Base-by-base conservation (phyloP, 2,113 vertebrate genomes). In the Anguilla rostrata region DNA sequence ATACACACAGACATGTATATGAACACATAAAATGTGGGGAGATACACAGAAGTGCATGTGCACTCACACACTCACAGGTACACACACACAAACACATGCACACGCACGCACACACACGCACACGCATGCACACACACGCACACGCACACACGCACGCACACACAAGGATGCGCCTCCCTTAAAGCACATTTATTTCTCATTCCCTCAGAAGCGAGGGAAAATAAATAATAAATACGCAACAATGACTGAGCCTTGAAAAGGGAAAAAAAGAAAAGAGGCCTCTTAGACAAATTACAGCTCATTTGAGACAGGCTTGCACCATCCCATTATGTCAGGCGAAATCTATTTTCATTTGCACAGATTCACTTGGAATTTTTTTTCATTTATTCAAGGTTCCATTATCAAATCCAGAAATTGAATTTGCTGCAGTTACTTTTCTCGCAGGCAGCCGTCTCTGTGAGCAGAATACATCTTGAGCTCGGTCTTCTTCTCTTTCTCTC, bases 291-390 rank as follows among this genome's bases (percentile, higher is more conserved):
- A 98, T 99, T 98, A 99, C 97, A 96, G 95, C 97, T 99, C 98
- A 99, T 99, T 99, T 98, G 96, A 97, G 95, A 97, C 97, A 96
- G 96, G 96, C 97, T 98, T 96, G 96, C 97, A 97, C 97, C 96
- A 94, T 96, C 95, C 95, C 96, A 96, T 98, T 97, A 98, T 98
- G 98, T 99, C 98, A 98, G 95, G 97, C 97, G 96, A 96, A 98
- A 98, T 98, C 97, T 98, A 98, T 98, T 98, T 98, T 98, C 97
- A 99, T 99, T 99, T 97, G 97, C 97, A 98, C 97, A 98, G 98
- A 98, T 99, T 98, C 98, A 97, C 97, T 97, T 97, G 96, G 97
- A 98, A 98, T 98, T 98, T 97, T 98, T 97, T 22, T 96, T 97
- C 97, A 97, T 98, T 99, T 98, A 98, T 97, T 97, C 96, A 91